phyloP scores from a whole-genome alignment of 2,888 invertebrate genomes.

The Trichopria drosophilae region DNA sequence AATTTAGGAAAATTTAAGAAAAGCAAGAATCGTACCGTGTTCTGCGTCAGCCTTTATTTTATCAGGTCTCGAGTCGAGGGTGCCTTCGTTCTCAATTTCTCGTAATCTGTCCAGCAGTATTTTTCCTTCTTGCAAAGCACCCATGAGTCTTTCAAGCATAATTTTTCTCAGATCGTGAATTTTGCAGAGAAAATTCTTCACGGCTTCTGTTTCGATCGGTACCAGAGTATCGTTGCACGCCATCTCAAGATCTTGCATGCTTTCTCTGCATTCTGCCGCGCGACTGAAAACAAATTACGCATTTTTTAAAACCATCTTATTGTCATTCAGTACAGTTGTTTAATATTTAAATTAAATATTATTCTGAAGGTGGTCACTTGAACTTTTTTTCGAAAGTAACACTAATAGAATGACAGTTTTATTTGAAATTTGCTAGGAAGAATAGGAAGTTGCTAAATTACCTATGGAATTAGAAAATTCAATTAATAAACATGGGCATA shows the following conservation, averaged over 20 bases:
- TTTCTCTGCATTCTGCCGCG: slow-evolving; percentile 70
- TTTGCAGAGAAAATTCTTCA: slow-evolving; percentile 69
- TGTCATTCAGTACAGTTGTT: slow-evolving; percentile 5
- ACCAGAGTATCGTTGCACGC: slow-evolving; percentile 70
- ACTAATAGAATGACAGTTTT: too few species aligned
- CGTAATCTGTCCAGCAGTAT: slow-evolving; percentile 72
- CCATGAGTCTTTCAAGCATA: slow-evolving; percentile 76
- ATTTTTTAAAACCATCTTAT: background rate
- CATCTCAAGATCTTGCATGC: slow-evolving; percentile 70
- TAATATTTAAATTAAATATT: too few species aligned
- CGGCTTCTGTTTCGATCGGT: slow-evolving; percentile 73
- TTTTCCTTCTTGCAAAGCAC: slow-evolving; percentile 80
- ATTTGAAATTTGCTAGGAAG: too few species aligned
- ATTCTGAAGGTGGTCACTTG: too few species aligned
- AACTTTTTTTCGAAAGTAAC: too few species aligned
- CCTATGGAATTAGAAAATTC: too few species aligned
- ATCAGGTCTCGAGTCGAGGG: slow-evolving; percentile 75
- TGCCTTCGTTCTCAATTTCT: slow-evolving; percentile 74
- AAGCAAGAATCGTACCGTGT: too few species aligned
- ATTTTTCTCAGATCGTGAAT: slow-evolving; percentile 73
- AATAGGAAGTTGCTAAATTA: too few species aligned
- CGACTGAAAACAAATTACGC: slow-evolving; percentile 56
- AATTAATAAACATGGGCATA: too few species aligned
- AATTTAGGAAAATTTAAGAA: too few species aligned
- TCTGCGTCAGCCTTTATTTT: slow-evolving; percentile 62